Base-by-base conservation (phyloP, 2,113 vertebrate genomes). In the Opisthocomus hoazin region DNA sequence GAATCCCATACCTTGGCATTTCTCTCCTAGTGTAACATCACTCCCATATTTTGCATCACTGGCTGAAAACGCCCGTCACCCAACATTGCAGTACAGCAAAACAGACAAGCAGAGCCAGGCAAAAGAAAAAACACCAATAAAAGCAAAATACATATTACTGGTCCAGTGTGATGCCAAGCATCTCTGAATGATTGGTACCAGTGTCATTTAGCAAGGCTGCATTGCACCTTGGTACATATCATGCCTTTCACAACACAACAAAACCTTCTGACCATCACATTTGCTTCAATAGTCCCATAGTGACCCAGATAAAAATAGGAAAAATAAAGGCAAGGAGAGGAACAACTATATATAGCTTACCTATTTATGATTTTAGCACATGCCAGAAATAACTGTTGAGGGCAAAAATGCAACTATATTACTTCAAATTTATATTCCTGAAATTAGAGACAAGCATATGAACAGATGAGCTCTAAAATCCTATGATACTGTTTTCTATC, bases 281-380 rank as follows among this genome's bases (percentile, higher is more conserved):
- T 56, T 89, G 50, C 80, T 95, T 91, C 64, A 91, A 41, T 17
- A 66, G 16, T 87, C 34, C 56, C 22, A 57, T 5, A 53, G 36
- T 45, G 73, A 89, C 84, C 60, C 77, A 92, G 87, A 87, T 70
- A 66, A 86, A 73, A 86, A 61, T 29, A 66, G 21, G 37, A 65
- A 79, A 80, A 63, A 58, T 32, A 83, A 73, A 92, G 13, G 43
- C 43, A 79, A 84, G 46, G 41, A 73, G 12, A 15, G 43, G 43
- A 93, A 74, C 14, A 26, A 48, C 87, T 97, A 93, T 82, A 84
- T 71, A 79, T 89, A 96, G 73, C 71, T 89, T 89, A 84, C 73
- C 89, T 84, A 94, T 63, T 90, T 97, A 82, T 56, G 36, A 91
- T 94, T 94, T 89, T 82, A 94, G 93, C 24, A 71, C 56, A 68